phyloP scores from a whole-genome alignment of 2,113 vertebrate genomes.

The Ailurus styani region DNA sequence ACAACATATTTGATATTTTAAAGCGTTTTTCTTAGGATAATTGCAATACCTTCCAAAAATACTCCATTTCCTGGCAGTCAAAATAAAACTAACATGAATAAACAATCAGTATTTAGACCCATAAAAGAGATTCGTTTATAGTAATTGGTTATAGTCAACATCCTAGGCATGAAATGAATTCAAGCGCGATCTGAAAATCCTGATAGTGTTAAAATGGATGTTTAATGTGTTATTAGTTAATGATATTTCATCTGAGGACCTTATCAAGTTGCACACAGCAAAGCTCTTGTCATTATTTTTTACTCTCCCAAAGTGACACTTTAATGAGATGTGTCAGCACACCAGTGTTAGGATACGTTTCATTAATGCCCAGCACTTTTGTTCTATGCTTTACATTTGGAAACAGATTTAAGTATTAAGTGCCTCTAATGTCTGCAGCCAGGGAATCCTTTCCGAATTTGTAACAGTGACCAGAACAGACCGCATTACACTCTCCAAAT shows the following conservation, averaged over 20 bases:
- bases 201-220: neutral
- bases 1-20: neutral
- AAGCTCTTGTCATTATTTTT: slow-evolving; percentile 85
- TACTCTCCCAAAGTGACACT: slow-evolving; percentile 71
- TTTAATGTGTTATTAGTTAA: slow-evolving; percentile 71
- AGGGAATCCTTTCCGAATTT: slow-evolving; percentile 89
- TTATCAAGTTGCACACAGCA: slow-evolving; percentile 69
- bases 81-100: slow-evolving; percentile 19
- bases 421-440: slow-evolving; percentile 86
- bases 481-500: slow-evolving; percentile 90
- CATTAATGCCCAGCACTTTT: slow-evolving; percentile 87
- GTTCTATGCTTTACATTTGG: slow-evolving; percentile 88
- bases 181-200: neutral
- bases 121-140: slow-evolving; percentile 36
- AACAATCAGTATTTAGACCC: neutral
- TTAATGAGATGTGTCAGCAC: slow-evolving; percentile 81
- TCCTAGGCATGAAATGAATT: slow-evolving; percentile 67
- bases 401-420: slow-evolving; percentile 93
- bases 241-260: slow-evolving; percentile 75
- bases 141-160: neutral
- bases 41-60: neutral
- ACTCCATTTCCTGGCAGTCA: neutral
- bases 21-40: slow-evolving; percentile 14
- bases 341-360: slow-evolving; percentile 77
- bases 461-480: slow-evolving; percentile 90